These are phyloP conservation scores for Hemiscyllium ocellatum DNA, from an alignment of 2,113 vertebrate species.

Conservation along the genomic window DNA sequence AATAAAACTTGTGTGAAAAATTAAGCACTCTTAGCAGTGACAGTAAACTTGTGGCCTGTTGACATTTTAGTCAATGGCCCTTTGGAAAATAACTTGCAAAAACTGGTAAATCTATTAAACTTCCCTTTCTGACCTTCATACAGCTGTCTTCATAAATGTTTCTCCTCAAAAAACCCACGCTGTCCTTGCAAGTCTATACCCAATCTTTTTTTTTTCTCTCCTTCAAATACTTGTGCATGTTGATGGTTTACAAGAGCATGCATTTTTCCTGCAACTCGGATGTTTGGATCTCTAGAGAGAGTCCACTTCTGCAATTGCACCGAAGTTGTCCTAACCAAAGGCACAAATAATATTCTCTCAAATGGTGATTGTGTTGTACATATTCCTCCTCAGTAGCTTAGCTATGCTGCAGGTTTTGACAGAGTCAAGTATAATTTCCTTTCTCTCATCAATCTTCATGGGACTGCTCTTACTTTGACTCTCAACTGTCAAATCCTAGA, in stretches of 20 bases:
- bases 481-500: neutral
- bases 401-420: neutral
- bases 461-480: neutral
- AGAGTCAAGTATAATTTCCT: neutral
- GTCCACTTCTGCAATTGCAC: neutral
- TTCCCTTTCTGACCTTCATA: neutral
- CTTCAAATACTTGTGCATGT: neutral
- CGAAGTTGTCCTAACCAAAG: neutral
- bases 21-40: neutral
- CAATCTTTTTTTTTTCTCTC: neutral
- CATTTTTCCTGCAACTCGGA: neutral
- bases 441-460: neutral
- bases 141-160: neutral
- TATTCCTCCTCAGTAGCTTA: neutral
- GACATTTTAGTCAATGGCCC: neutral
- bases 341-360: neutral
- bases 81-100: neutral
- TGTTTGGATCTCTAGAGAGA: neutral
- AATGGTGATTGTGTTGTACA: neutral
- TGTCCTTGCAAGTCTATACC: neutral
- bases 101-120: neutral
- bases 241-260: neutral
- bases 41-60: neutral
- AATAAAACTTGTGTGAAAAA: neutral
- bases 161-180: neutral